phyloP scores from a whole-genome alignment of 2,888 invertebrate genomes.

The Formica aserva region DNA sequence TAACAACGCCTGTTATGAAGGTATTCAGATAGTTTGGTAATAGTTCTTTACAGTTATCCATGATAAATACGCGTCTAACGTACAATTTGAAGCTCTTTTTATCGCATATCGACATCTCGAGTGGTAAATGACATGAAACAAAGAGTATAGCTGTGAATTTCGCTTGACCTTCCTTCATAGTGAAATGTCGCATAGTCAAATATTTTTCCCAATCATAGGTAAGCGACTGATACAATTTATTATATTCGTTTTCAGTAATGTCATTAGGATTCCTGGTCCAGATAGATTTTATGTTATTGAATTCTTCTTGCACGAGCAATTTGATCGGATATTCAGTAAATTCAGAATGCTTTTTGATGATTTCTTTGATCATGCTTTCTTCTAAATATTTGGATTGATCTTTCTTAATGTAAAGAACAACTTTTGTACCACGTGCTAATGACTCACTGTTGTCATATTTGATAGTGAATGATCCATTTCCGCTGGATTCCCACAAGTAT shows the following conservation, averaged over 20 bases:
- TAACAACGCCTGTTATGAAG: not conserved
- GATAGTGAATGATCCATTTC: not conserved
- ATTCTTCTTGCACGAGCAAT: not conserved
- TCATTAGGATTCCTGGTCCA: not conserved
- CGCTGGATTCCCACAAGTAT: not conserved
- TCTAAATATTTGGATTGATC: not conserved
- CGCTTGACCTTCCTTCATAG: not conserved
- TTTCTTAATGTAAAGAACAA: not conserved
- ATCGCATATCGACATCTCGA: no score
- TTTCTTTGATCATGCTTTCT: not conserved
- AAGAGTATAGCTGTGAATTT: not conserved
- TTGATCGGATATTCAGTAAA: not conserved
- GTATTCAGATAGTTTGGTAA: not conserved
- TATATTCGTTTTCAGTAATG: not conserved
- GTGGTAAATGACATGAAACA: not conserved
- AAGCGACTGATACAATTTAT: not conserved
- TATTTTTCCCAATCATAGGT: not conserved
- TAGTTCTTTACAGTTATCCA: not conserved
- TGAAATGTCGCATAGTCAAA: not conserved
- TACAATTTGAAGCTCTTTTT: not conserved
- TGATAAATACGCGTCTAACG: not conserved
- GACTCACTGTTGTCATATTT: not conserved
- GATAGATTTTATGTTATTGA: not conserved
- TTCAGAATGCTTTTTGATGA: not conserved
- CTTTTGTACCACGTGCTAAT: not conserved